These are phyloP conservation scores for Hypothenemus hampei DNA, from an alignment of 1,140 invertebrate species.

Conservation along the genomic window DNA sequence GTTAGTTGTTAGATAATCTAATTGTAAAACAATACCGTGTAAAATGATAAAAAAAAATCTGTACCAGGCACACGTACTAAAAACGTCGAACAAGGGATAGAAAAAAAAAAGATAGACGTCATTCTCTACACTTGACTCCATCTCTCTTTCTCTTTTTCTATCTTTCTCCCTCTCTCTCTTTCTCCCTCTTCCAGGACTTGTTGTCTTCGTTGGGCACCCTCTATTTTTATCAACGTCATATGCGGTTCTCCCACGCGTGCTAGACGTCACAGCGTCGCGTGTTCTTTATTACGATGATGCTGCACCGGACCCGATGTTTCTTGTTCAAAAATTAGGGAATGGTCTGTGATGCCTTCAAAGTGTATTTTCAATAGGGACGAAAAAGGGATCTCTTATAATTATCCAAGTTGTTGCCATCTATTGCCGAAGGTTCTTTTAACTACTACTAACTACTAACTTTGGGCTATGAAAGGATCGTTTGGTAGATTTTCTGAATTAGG, in stretches of 20 bases:
- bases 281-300: conserved; percentile 18
- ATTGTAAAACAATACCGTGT: too few relatives aligned
- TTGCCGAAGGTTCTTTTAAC: too few relatives aligned
- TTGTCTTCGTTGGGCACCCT: conserved; percentile 19
- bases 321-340: conserved; percentile 4
- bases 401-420: too few relatives aligned
- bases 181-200: too few relatives aligned
- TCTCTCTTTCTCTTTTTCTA: conserved; percentile 8
- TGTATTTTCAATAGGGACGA: too few relatives aligned
- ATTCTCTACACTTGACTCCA: conserved; percentile 12
- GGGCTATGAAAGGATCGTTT: too few relatives aligned
- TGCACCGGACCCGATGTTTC: conserved; percentile 12
- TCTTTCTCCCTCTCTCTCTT: conserved; percentile 5
- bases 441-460: too few relatives aligned
- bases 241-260: conserved; percentile 26
- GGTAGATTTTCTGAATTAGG: background rate
- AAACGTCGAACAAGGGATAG: conserved; percentile 6
- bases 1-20: background rate
- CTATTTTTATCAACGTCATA: conserved; percentile 26
- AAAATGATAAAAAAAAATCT: too few relatives aligned
- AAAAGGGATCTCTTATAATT: too few relatives aligned
- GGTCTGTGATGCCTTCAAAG: conserved; percentile 1
- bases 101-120: conserved; percentile 20
- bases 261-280: conserved; percentile 19
- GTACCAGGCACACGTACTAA: conserved; percentile 3